Percentiles rank a stretch among this genome's conserved stretches.
Conservation (phyloP, 2,797 vertebrate genomes). For the Melanotaenia trifasciata region DNA sequence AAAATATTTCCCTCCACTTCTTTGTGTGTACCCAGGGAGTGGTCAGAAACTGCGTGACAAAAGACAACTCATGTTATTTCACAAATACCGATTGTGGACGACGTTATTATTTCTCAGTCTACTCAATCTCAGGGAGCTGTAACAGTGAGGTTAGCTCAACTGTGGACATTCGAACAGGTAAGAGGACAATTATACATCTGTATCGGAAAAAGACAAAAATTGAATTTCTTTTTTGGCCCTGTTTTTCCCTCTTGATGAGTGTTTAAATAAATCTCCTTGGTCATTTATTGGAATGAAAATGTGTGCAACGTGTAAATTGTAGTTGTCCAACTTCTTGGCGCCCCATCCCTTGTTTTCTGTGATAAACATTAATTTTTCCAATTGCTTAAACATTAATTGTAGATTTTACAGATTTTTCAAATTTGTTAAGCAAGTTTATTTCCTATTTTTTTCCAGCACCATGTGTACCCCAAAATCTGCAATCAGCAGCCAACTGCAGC, state of each 20-base stretch:
- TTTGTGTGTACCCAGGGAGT: constrained; percentile 52
- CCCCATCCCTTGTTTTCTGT: not conserved
- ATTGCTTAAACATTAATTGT: not conserved
- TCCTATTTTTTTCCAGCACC: constrained; percentile 76
- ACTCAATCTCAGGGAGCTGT: constrained; percentile 55
- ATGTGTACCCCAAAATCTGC: constrained; percentile 80
- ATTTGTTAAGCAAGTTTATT: not conserved
- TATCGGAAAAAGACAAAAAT: not conserved
- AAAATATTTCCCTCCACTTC: not conserved
- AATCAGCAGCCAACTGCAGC: constrained; percentile 66
- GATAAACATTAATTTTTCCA: not conserved
- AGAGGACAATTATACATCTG: not conserved
- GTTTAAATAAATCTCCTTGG: not conserved
- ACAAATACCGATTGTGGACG: constrained; percentile 78
- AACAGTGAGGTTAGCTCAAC: constrained; percentile 63
- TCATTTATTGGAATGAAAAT: not conserved
- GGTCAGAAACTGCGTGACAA: constrained; percentile 74
- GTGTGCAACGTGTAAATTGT: not conserved
- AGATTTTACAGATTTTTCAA: not conserved
- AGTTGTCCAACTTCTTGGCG: not conserved
- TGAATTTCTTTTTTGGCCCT: not conserved
- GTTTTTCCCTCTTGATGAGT: too few relatives aligned
- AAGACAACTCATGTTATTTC: constrained; percentile 81
- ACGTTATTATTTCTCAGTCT: constrained; percentile 79
- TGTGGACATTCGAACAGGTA: constrained; percentile 79